Percentiles rank a stretch among this genome's conserved stretches.
Evolutionary conservation across 2,113 vertebrate genomes (phyloP).

Genomic region (Elaphurus davidianus): DNA sequence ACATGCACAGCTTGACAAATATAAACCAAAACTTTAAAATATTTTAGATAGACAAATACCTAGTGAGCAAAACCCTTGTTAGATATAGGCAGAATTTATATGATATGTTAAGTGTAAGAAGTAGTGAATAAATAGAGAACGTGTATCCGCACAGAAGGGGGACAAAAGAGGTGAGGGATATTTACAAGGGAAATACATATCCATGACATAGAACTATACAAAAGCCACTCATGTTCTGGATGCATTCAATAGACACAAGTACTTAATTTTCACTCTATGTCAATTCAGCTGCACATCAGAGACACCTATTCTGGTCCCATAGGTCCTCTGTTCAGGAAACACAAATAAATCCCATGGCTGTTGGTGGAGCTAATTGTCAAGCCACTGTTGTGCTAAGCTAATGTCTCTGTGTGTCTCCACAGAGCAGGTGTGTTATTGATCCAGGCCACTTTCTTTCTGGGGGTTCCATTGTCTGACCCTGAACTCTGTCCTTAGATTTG

Average conservation of each 20-base stretch:
- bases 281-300: neutral
- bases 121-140: neutral
- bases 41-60: neutral
- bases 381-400: no score
- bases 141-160: neutral
- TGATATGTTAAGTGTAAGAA: neutral
- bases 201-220: no score
- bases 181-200: neutral
- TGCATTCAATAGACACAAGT: neutral
- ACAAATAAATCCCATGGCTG: neutral
- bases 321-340: neutral
- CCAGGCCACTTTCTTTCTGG: neutral
- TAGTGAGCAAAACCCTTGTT: neutral
- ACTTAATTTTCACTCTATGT: neutral
- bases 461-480: neutral
- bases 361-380: neutral
- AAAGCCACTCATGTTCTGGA: neutral
- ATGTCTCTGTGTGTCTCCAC: neutral
- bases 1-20: no score
- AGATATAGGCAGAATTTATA: neutral
- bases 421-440: neutral
- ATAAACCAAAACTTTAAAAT: no score
- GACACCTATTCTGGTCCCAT: neutral
- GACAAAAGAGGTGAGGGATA: neutral
- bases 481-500: neutral